phyloP scores from a whole-genome alignment of 2,797 vertebrate genomes.

The Enteromius viviparus region DNA sequence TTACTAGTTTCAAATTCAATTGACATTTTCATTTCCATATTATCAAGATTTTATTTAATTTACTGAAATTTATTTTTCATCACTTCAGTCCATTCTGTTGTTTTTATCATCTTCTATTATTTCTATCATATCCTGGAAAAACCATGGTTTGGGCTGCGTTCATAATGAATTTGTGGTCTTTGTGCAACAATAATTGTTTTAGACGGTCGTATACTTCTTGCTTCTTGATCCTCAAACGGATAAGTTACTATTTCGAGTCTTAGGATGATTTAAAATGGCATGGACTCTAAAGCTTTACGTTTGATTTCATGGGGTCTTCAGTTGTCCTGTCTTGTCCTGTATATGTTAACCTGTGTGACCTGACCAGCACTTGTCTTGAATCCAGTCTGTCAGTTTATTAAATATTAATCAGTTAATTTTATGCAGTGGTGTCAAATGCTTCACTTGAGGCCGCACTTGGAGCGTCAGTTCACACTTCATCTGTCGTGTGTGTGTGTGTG shows the following conservation, averaged over 20 bases:
- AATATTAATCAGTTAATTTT: slow-evolving; percentile 54
- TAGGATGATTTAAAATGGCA: background rate
- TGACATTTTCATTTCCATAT: no score
- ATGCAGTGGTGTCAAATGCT: slow-evolving; percentile 55
- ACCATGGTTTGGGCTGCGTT: background rate
- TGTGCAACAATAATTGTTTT: background rate
- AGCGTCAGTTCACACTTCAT: slow-evolving; percentile 47
- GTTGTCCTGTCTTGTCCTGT: slow-evolving; percentile 31
- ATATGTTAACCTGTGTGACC: slow-evolving; percentile 31
- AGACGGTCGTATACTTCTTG: background rate
- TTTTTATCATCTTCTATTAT: background rate
- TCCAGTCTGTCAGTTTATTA: slow-evolving; percentile 50
- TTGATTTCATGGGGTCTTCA: slow-evolving; percentile 30
- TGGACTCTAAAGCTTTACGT: background rate
- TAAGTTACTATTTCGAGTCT: background rate
- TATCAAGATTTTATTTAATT: no score
- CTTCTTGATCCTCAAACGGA: background rate
- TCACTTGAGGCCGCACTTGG: slow-evolving; percentile 40
- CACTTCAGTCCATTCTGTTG: background rate
- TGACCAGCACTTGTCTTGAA: slow-evolving; percentile 40
- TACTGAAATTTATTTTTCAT: background rate
- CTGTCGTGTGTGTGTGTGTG: slow-evolving; percentile 37
- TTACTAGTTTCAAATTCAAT: no score
- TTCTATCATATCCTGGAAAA: background rate
- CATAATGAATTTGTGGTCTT: background rate